A percentile compares a stretch with the other conserved stretches of the same genome.
Evolutionary conservation across 2,797 vertebrate species (phyloP).

Genomic region (Meriones psammophilus): DNA sequence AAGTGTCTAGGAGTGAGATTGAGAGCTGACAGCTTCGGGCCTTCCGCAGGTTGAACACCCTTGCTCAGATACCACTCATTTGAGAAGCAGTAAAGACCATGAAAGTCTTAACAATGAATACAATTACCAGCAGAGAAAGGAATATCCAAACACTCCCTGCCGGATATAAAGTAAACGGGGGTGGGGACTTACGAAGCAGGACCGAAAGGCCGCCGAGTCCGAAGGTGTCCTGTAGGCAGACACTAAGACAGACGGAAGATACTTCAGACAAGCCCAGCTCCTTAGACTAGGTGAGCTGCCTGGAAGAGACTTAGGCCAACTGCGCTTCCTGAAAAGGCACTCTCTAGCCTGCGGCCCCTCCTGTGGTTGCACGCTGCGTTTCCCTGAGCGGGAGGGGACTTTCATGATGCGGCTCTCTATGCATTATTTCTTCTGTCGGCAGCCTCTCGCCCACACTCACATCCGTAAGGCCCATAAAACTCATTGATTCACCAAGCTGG

Average conservation of each 20-base stretch:
- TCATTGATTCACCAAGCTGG: not conserved
- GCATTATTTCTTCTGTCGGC: not conserved
- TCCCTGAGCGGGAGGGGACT: too few relatives aligned
- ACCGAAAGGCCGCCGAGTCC: not conserved
- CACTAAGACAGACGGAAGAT: not conserved
- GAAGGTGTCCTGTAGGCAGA: not conserved
- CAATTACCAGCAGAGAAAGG: not conserved
- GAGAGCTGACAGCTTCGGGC: not conserved
- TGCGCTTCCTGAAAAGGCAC: not conserved
- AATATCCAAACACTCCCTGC: not conserved
- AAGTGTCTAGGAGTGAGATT: not conserved
- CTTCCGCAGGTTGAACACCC: not conserved
- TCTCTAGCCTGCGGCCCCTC: not conserved
- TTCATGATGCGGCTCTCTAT: not conserved
- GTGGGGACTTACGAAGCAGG: not conserved
- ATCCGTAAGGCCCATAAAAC: not conserved
- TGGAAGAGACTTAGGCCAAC: too few relatives aligned
- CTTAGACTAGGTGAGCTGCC: not conserved
- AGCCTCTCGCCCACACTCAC: not conserved
- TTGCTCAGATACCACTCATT: not conserved
- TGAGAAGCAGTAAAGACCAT: not conserved
- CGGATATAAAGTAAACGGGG: not conserved
- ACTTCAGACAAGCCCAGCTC: not conserved
- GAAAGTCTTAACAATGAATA: not conserved
- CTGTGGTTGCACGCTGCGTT: not conserved